phyloP scores from a whole-genome alignment of 2,888 invertebrate genomes.

The Chrysotoxum bicinctum region DNA sequence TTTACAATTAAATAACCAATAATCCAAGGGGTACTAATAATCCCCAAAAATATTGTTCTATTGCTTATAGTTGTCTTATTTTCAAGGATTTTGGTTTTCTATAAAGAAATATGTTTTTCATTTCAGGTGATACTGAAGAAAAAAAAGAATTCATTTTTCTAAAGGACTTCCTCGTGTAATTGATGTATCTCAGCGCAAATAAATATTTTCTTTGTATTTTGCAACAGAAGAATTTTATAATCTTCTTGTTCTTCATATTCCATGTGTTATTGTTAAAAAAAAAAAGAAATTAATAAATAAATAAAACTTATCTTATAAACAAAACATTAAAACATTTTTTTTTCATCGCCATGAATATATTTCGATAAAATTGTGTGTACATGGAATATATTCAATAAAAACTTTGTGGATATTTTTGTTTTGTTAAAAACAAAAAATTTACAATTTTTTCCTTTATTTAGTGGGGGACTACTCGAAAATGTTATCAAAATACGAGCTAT shows the following conservation, averaged over 20 bases:
- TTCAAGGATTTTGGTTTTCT: no score
- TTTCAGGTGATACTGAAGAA: conserved; percentile 62
- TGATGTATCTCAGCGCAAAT: conserved; percentile 38
- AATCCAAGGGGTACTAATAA: no score
- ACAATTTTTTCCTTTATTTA: conserved; percentile 46
- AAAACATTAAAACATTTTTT: conserved; percentile 1
- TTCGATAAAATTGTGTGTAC: conserved; percentile 30
- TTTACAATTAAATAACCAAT: no score
- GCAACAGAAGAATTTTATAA: conserved; percentile 13
- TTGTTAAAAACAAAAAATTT: conserved; percentile 26
- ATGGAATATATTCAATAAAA: conserved; percentile 41
- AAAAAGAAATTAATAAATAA: conserved; percentile 10
- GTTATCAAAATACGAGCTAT: conserved; percentile 97
- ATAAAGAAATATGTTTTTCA: not conserved
- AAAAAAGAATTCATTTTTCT: conserved; percentile 67
- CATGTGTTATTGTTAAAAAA: conserved; percentile 45
- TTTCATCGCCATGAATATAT: conserved; percentile 45
- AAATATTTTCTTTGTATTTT: conserved; percentile 24
- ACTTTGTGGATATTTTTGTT: conserved; percentile 26
- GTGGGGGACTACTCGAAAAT: conserved; percentile 89
- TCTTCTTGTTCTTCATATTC: conserved; percentile 30
- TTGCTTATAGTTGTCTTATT: no score
- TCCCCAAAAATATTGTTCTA: no score
- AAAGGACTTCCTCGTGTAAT: not conserved
- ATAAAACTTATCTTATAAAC: conserved; percentile 23